Base-by-base conservation (phyloP, 2,113 vertebrate species). In the Callionymus lyra region DNA sequence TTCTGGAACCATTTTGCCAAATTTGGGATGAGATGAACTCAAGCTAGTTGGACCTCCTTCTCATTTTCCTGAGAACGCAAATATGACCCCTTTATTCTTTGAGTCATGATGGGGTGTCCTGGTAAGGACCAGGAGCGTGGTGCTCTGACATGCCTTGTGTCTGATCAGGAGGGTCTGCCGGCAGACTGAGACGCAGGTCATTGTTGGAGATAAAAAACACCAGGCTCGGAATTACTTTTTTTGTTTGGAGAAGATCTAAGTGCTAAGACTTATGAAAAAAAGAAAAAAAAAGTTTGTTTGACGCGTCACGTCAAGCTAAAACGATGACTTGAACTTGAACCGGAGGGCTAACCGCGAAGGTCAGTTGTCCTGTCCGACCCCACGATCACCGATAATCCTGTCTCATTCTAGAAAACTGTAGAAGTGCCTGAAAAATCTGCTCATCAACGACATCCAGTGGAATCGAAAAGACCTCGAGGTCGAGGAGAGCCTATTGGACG, bases 371-470 rank as follows among this genome's bases (percentile, higher is more conserved):
- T 59, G 63, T 76, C 68, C 71, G 53, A 66, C 70, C 65, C 62
- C 34, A 59, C 72, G 70, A 67, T 82, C 80, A 66, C 78, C 74
- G 70, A 76, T 67, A 65, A 81, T 80, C 76, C 80, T 79, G 77
- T 83, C 81, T 72, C 79, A 73, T 76, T 79, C 70, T 72, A 83
- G 72, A 72, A 80, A 82, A 81, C 77, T 70, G 81, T 82, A 84
- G 80, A 86, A 86, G 84, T 86, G 84, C 84, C 84, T 86, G 76
- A 84, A 80, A 75, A 69, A 61, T 16, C 31, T 56, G 72, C 70
- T 79, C 74, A 79, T 74, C 53, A 38, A 72, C 58, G 27, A 68
- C 59, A 44, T 36, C 41, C 65, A 73, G 68, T 59, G 64, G 51
- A 27, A 27, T 27, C 21, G 21, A 8, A 59, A 58, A 42, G 10